These are phyloP conservation scores for Nomada flava DNA, from an alignment of 2,888 invertebrate species.

Conservation along the genomic window DNA sequence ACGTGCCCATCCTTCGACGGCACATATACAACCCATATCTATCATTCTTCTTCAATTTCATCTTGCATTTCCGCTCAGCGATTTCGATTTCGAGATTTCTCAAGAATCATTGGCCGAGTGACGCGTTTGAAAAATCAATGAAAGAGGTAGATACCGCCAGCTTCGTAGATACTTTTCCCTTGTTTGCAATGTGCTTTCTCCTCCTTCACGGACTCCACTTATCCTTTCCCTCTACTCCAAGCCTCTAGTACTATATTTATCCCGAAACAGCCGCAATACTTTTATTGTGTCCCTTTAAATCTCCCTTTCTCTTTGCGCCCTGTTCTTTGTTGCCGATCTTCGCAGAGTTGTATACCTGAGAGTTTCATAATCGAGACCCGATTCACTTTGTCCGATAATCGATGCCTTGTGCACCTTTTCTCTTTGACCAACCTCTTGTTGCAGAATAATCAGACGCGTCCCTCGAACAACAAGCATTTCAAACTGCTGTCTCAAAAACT, in stretches of 20 bases:
- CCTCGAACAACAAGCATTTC: neutral
- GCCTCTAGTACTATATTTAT: constrained; percentile 75
- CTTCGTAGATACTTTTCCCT: constrained; percentile 23
- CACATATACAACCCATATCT: constrained; percentile 1
- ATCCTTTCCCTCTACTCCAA: constrained; percentile 67
- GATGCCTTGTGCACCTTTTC: neutral
- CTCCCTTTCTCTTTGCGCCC: constrained; percentile 2
- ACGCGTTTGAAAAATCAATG: constrained; percentile 18
- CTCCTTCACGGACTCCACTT: constrained; percentile 18
- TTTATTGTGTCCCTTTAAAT: constrained; percentile 22
- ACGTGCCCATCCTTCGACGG: constrained; percentile 33
- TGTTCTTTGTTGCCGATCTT: neutral
- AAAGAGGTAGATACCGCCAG: neutral
- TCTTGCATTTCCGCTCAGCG: constrained; percentile 3
- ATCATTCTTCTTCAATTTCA: constrained; percentile 14
- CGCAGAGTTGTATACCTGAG: neutral
- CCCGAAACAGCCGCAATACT: constrained; percentile 60
- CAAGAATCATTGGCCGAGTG: neutral
- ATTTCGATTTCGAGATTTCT: constrained; percentile 6
- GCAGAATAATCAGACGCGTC: constrained; percentile 14
- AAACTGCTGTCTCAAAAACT: constrained; percentile 11
- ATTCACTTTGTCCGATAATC: constrained; percentile 1
- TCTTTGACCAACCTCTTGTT: constrained; percentile 16
- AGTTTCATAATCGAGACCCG: constrained; percentile 23
- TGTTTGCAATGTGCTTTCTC: constrained; percentile 46